Evolutionary conservation across 2,113 vertebrate species (phyloP).

Genomic region (Alethe castanea): DNA sequence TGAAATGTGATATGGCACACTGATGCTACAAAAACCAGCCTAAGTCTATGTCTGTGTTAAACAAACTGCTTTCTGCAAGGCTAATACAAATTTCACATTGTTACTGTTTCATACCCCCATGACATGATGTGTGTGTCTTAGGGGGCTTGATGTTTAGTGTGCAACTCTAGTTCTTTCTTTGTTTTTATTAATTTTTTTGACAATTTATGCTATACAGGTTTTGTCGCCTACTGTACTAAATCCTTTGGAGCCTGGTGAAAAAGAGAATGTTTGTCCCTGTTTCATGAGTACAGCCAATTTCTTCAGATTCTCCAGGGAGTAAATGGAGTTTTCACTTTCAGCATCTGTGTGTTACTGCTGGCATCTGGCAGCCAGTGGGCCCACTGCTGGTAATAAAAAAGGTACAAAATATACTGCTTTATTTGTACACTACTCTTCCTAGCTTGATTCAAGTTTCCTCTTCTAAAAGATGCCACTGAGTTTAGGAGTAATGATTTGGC

Average conservation of each 20-base stretch:
- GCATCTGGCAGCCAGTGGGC: not conserved
- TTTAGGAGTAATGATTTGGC: not conserved
- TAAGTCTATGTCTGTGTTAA: not conserved
- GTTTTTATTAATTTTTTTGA: constrained; percentile 9
- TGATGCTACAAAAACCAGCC: not conserved
- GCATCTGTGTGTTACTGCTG: not conserved
- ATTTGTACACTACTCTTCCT: not conserved
- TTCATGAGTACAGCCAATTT: not conserved
- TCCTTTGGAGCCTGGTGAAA: not conserved
- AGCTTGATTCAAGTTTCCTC: not conserved
- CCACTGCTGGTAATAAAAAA: not conserved
- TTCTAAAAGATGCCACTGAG: not conserved
- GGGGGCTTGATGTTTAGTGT: not conserved
- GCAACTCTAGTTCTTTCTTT: not conserved
- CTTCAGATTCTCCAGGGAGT: not conserved
- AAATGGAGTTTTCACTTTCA: not conserved
- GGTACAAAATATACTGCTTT: not conserved
- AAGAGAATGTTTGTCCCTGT: not conserved
- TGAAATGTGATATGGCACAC: not conserved
- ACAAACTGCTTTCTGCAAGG: not conserved
- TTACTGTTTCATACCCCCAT: not conserved
- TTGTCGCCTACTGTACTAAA: not conserved
- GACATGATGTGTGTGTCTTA: not conserved
- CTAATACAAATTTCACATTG: not conserved
- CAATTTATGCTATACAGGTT: not conserved